Conservation (phyloP, 2,797 vertebrate genomes). For the Acanthiza pusilla region DNA sequence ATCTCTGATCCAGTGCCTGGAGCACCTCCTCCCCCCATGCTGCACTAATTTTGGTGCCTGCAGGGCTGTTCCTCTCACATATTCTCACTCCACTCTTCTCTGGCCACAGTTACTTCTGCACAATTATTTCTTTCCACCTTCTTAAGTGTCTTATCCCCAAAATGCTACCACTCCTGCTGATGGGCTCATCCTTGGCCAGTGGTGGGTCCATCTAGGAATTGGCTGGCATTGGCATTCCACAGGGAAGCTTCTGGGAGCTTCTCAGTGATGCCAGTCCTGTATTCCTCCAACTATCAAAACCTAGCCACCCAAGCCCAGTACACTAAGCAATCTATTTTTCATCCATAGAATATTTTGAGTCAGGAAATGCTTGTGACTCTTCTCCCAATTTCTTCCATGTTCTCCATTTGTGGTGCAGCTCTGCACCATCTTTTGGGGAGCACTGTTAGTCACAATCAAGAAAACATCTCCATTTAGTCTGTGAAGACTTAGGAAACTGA, state of each 20-base stretch:
- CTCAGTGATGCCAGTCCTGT: background rate
- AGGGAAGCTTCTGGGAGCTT: background rate
- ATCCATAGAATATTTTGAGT: background rate
- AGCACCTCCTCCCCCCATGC: rapidly evolving
- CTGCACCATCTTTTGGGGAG: background rate
- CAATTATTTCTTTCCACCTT: background rate
- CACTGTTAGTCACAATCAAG: background rate
- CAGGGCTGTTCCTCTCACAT: background rate
- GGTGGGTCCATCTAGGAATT: rapidly evolving
- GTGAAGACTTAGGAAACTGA: background rate
- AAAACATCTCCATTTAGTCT: background rate
- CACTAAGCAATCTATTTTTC: background rate
- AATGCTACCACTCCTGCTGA: background rate
- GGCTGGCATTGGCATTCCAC: background rate
- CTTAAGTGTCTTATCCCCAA: background rate
- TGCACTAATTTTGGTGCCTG: background rate
- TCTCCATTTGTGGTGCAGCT: background rate
- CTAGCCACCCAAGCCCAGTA: background rate
- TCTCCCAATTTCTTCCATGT: background rate
- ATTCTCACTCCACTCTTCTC: background rate
- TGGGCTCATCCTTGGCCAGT: background rate
- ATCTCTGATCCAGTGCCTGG: background rate
- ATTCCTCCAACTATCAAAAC: background rate
- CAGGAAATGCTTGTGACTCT: background rate
- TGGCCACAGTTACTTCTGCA: background rate